These are phyloP conservation scores for Cheilinus undulatus DNA, from an alignment of 2,113 vertebrate species.

Conservation along the genomic window DNA sequence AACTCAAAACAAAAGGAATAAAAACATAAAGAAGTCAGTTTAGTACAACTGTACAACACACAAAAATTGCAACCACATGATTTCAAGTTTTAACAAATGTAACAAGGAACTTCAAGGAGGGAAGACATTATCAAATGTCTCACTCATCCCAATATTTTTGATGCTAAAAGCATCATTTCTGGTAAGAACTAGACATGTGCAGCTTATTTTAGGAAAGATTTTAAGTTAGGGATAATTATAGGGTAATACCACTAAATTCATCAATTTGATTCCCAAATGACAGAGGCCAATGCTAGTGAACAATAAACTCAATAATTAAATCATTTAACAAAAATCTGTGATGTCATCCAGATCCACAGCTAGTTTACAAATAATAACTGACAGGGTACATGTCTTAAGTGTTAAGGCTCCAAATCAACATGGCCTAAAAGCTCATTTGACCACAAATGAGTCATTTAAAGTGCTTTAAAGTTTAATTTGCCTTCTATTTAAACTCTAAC, in stretches of 20 bases:
- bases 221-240: conserved; percentile 9
- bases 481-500: background rate
- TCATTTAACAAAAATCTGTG: conserved; percentile 25
- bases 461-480: background rate
- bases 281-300: no score
- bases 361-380: background rate
- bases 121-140: conserved; percentile 15
- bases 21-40: conserved; percentile 60
- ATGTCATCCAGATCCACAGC: conserved; percentile 60
- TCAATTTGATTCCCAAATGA: conserved; percentile 26
- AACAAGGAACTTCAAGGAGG: background rate
- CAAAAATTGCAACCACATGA: conserved; percentile 25
- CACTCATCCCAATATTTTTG: background rate
- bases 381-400: background rate
- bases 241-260: conserved; percentile 57
- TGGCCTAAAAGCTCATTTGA: background rate
- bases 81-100: conserved; percentile 37
- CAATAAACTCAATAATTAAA: conserved; percentile 1
- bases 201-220: conserved; percentile 13
- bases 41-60: conserved; percentile 57
- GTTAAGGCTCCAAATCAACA: background rate
- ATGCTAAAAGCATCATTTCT: background rate
- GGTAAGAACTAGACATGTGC: background rate
- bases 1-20: conserved; percentile 65
- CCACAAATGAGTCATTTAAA: background rate